Percentiles rank a stretch among this genome's conserved stretches.
Conservation (phyloP, 64 coral and sea anemone genomes). For the Porites lutea region DNA sequence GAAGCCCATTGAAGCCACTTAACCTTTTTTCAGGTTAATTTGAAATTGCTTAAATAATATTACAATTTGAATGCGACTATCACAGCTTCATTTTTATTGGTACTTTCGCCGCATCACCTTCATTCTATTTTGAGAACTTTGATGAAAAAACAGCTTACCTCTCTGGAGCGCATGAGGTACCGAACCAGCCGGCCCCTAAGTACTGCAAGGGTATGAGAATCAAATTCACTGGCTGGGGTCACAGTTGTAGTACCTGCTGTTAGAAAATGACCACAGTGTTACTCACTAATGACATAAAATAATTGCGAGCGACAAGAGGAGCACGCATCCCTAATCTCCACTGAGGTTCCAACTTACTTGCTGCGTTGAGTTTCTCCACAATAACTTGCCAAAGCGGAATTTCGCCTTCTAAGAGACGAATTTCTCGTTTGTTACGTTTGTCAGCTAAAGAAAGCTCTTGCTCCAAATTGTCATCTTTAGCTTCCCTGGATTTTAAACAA, state of each 20-base stretch:
- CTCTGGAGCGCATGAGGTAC: slow-evolving; percentile 96
- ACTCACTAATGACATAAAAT: background rate
- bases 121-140: background rate
- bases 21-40: no score
- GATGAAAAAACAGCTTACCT: slow-evolving; percentile 56
- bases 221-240: slow-evolving; percentile 90
- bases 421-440: slow-evolving; percentile 93
- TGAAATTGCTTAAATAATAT: no score
- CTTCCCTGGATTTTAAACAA: slow-evolving; percentile 24
- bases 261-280: background rate
- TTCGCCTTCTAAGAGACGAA: slow-evolving; percentile 91
- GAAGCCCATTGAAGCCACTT: no score
- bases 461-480: slow-evolving; percentile 89
- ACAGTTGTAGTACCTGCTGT: slow-evolving; percentile 23
- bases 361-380: slow-evolving; percentile 83
- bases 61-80: no score
- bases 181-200: slow-evolving; percentile 89
- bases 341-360: slow-evolving; percentile 51
- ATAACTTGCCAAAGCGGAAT: slow-evolving; percentile 97
- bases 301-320: no score
- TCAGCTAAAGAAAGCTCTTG: slow-evolving; percentile 94
- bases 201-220: slow-evolving; percentile 89
- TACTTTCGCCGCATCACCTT: no score
- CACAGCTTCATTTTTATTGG: no score
- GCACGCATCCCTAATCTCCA: no score